Percentiles rank a stretch among this genome's conserved stretches.
Conservation (phyloP, 2,113 vertebrate genomes). For the Gobiocypris rarus region DNA sequence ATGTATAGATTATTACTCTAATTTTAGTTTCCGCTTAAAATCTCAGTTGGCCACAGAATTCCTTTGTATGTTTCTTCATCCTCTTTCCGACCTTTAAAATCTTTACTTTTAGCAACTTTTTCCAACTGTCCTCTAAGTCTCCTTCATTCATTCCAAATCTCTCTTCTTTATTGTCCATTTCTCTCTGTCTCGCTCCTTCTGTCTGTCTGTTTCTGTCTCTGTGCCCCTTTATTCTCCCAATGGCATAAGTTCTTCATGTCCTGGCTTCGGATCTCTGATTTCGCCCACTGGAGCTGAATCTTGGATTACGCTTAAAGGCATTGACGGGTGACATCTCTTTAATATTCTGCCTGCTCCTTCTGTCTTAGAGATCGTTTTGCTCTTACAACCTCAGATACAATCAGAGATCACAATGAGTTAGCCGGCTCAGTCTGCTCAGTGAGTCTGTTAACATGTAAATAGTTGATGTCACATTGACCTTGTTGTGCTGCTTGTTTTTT, state of each 20-base stretch:
- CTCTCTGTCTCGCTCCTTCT: slow-evolving; percentile 28
- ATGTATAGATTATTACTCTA: slow-evolving; percentile 24
- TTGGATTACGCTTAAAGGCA: slow-evolving; percentile 25
- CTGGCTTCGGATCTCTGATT: slow-evolving; percentile 17
- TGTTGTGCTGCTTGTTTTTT: slow-evolving; percentile 9
- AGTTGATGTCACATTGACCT: not conserved
- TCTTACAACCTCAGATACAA: slow-evolving; percentile 24
- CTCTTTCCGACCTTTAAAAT: not conserved
- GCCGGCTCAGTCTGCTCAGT: not conserved
- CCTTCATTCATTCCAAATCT: slow-evolving; percentile 5
- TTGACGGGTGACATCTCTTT: slow-evolving; percentile 29
- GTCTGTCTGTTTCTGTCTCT: slow-evolving; percentile 9
- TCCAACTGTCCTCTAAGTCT: not conserved
- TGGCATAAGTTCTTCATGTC: slow-evolving; percentile 27
- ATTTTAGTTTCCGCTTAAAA: not conserved
- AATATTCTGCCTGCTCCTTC: slow-evolving; percentile 26
- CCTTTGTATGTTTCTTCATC: not conserved
- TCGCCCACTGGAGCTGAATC: slow-evolving; percentile 39
- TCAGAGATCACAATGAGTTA: slow-evolving; percentile 16
- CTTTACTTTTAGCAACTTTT: not conserved
- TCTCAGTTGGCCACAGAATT: not conserved
- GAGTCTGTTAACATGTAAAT: slow-evolving; percentile 8
- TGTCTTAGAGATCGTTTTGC: slow-evolving; percentile 30
- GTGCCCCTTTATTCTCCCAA: not conserved
- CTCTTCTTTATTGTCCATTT: slow-evolving; percentile 10